Base-by-base conservation (phyloP, 2,888 invertebrate species). In the Zelleria hepariella region DNA sequence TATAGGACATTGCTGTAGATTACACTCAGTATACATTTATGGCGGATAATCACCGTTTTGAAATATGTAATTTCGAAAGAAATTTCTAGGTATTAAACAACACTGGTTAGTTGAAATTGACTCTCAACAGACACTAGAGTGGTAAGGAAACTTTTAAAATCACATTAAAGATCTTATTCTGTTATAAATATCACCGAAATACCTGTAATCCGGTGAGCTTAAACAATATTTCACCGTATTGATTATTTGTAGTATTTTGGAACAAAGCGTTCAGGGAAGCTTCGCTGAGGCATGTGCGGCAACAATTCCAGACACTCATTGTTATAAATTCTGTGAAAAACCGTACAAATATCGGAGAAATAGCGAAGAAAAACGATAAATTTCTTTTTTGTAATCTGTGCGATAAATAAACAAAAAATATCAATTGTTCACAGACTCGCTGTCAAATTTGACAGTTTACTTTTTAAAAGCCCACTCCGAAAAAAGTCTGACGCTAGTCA, bases 161-260 rank as follows among this genome's bases (percentile, higher is more conserved):
- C 10, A 76, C 47, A 0, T 61, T 57, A 27, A 77, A 78, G 15
- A 71, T 69, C 10, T 63, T 57, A 59, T 67, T 63, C n/a, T n/a
- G n/a, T n/a, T n/a, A n/a, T n/a, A 0, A 78, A 67, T 77, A 77
- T 67, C 7, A 70, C 70, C 21, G 58, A 24, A 60, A 63, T 71
- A 84, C 84, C 79, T 77, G 75, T 5, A 84, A 61, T 26, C 85
- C 85, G 25, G 78, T 73, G 20, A 74, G 62, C 10, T 66, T 63
- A 54, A 68, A 71, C 27, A 85, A 68, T 48, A 76, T 64, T 59
- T 74, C 72, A 0, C 77, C 68, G 62, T 81, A 83, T 62, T 81
- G 83, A 24, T 80, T 71, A 67, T 47, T 59, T 0, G 63, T 26
- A 0, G 67, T 58, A 18, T 54, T 54, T 20, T 7, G 56, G 63